Evolutionary conservation across 2,113 vertebrate genomes (phyloP).

Genomic region (Mixornis gularis): DNA sequence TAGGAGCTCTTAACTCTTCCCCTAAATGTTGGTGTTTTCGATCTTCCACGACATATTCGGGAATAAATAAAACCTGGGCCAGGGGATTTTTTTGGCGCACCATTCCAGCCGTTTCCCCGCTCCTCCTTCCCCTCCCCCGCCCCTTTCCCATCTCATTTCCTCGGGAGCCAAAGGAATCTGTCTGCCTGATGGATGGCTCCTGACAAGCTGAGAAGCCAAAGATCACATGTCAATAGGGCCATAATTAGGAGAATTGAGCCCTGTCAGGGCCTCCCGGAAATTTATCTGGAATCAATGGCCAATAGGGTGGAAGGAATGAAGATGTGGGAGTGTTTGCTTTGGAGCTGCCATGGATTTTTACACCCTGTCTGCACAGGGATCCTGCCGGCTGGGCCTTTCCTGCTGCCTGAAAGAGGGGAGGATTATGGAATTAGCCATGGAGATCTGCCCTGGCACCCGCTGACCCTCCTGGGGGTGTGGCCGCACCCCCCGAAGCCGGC

Average conservation of each 20-base stretch:
- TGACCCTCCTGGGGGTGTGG: not conserved
- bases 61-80: not conserved
- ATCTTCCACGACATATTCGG: accelerated
- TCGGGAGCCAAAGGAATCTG: slow-evolving; percentile 57
- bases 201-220: slow-evolving; percentile 68
- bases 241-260: slow-evolving; percentile 73
- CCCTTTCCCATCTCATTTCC: slow-evolving; percentile 61
- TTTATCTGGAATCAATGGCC: slow-evolving; percentile 74
- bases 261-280: slow-evolving; percentile 57
- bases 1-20: not conserved
- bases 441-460: slow-evolving; percentile 23
- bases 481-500: accelerated
- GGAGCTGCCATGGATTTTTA: slow-evolving; percentile 49
- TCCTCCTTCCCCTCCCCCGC: not conserved
- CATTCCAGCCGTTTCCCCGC: not conserved
- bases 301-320: slow-evolving; percentile 70
- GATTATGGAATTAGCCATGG: slow-evolving; percentile 61
- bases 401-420: slow-evolving; percentile 44
- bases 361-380: slow-evolving; percentile 36
- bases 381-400: slow-evolving; percentile 16
- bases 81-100: not conserved
- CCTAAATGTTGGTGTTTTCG: not conserved
- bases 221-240: slow-evolving; percentile 72
- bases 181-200: slow-evolving; percentile 68
- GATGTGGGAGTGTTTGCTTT: slow-evolving; percentile 68